Evolutionary conservation across 2,113 vertebrate species (phyloP).

Genomic region (Alligator sinensis): DNA sequence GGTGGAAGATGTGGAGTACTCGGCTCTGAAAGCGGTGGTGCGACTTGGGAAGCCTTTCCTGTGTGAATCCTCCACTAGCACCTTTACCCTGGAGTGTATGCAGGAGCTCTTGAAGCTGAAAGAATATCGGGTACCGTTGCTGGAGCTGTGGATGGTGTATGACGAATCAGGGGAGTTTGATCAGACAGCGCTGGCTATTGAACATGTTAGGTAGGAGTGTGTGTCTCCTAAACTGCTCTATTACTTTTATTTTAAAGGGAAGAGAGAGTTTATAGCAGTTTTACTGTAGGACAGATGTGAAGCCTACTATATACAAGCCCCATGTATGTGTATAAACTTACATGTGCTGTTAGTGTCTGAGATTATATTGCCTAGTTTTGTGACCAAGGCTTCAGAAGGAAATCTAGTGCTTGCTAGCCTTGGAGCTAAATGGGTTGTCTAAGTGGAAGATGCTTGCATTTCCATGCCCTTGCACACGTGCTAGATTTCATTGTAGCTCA

Average conservation of each 20-base stretch:
- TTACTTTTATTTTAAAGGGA: neutral
- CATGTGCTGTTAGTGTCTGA: too few species aligned
- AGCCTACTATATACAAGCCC: neutral
- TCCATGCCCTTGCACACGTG: neutral
- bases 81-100: conserved; percentile 84
- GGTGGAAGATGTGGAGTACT: conserved; percentile 86
- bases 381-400: neutral
- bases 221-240: neutral
- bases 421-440: neutral
- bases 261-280: neutral
- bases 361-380: neutral
- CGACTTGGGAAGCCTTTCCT: conserved; percentile 82
- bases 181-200: conserved; percentile 90
- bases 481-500: neutral
- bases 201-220: conserved; percentile 90
- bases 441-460: neutral
- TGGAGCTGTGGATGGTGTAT: conserved; percentile 89
- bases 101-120: conserved; percentile 86
- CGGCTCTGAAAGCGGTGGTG: conserved; percentile 85
- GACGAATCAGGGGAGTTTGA: conserved; percentile 91
- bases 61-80: conserved; percentile 82
- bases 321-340: neutral
- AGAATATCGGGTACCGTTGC: conserved; percentile 82
- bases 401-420: neutral
- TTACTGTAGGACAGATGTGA: too few species aligned